phyloP scores from a whole-genome alignment of 2,888 invertebrate species.

The Agapostemon virescens region DNA sequence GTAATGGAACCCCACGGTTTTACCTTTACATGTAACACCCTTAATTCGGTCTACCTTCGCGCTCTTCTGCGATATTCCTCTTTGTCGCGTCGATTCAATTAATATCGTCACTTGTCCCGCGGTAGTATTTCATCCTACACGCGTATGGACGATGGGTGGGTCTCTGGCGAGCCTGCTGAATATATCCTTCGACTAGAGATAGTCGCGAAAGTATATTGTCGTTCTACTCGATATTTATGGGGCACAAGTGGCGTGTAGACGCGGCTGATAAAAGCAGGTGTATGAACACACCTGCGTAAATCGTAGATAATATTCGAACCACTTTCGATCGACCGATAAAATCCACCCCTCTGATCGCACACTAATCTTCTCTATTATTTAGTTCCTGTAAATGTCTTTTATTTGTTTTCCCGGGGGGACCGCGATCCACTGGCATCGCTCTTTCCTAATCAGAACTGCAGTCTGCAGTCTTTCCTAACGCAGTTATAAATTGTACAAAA shows the following conservation, averaged over 20 bases:
- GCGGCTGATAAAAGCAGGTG: constrained; percentile 65
- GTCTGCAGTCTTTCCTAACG: too few species aligned
- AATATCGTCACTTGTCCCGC: constrained; percentile 67
- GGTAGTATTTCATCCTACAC: too few species aligned
- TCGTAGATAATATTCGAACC: constrained; percentile 45
- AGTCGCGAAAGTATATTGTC: background rate
- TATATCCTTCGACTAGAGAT: too few species aligned
- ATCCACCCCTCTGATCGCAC: background rate
- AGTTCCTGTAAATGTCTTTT: background rate
- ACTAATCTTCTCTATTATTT: constrained; percentile 24
- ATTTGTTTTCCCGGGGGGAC: background rate
- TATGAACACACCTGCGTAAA: constrained; percentile 67
- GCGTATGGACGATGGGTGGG: too few species aligned
- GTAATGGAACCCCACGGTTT: constrained; percentile 31
- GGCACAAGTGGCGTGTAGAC: background rate
- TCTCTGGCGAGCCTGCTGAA: too few species aligned
- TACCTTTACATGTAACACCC: constrained; percentile 29
- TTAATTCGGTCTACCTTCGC: constrained; percentile 36
- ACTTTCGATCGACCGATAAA: constrained; percentile 27
- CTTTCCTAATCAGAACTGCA: too few species aligned
- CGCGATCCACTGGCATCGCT: background rate
- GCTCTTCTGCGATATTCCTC: constrained; percentile 65
- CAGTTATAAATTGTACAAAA: too few species aligned
- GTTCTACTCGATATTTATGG: constrained; percentile 9
- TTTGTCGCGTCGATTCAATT: background rate